Base-by-base conservation (phyloP, 1,140 invertebrate species). In the Drosophila watanabei region DNA sequence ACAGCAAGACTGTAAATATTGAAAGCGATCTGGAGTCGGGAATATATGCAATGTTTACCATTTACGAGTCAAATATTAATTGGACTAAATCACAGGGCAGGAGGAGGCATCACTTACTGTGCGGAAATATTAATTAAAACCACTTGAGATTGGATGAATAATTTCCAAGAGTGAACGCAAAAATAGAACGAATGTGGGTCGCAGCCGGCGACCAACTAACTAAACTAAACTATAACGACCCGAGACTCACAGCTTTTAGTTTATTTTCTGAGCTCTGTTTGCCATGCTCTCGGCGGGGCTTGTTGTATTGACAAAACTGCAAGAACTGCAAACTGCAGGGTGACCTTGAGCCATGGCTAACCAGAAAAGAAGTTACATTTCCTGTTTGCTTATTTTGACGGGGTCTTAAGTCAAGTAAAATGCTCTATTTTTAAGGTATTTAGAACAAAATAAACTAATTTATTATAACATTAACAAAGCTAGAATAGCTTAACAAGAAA, bases 231-330 rank as follows among this genome's bases (percentile, higher is more conserved):
- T 57, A 41, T 37, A 80, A 66, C 35, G 60, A 48, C 72, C 41
- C 58, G 35, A 56, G 35, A 66, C 54, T 39, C 54, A n/a, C n/a
- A 35, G 57, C 46, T 49, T 54, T 69, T 24, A 13, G 41, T 57
- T 72, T 72, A 64, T 46, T 68, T 45, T 81, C 65, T 43, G 76
- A 61, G 68, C 28, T 52, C 58, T 82, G 56, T 70, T 76, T 61
- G 57, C 62, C 20, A 18, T 61, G 79, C 63, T 73, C 59, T 65
- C 59, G 46, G 54, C 16, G 20, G 54, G 49, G 70, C 49, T 85
- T 88, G 65, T 80, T 89, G 58, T 89, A 89, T 89, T 89, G 86
- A 89, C 86, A 89, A 89, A 89, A 89, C 86, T 82, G 81, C 75
- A 77, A 18, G 33, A 69, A 62, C 51, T 73, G 70, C 70, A 61